Evolutionary conservation across 92 coral and sea anemone species (phyloP), one percentile per base, ranked within the genome.

Genomic region (Porites cylindrica): DNA sequence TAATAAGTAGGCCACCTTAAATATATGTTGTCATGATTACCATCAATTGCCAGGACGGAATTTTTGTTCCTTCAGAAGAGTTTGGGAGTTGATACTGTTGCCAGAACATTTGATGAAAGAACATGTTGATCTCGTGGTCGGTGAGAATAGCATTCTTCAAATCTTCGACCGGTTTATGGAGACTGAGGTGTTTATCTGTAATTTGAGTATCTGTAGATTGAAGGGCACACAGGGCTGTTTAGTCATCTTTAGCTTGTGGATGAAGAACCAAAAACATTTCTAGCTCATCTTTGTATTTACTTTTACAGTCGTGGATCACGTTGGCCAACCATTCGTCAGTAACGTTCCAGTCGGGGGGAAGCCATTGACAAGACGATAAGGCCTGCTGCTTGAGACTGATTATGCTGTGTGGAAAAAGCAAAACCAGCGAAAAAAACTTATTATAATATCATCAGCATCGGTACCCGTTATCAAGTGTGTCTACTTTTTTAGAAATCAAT

Each of bases 71-170:
- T 83, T 83, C 89, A 20, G 80, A 53, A 47, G 43, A 19, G 10
- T 62, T 23, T 52, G 91, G 91, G 50, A 80, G 74, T 7, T 51
- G 6, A 29, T 13, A 21, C 76, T 91, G 94, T 63, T 91, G 94
- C 94, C 94, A 91, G 76, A 91, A 91, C 94, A 91, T 91, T 66
- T 91, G 89, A 71, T 88, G 91, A 62, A 91, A 91, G 89, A 91
- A 83, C 91, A 91, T 91, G 86, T 91, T 83, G 86, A 91, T 74
- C 87, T 83, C 94, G 75, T 86, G 90, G 62, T 80, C 86, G 76
- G 86, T 38, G 76, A 87, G 81, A 10, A 87, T 87, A 1, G 80
- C 77, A 17, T 91, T 24, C 91, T 29, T 23, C 88, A 91, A 76
- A 9, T 16, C 85, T 80, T 86, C 23, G 76, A 91, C 93, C 61